Evolutionary conservation across 2,888 invertebrate species (phyloP), one percentile per base, ranked within the genome.

Genomic region (Gymnocheta viridis): DNA sequence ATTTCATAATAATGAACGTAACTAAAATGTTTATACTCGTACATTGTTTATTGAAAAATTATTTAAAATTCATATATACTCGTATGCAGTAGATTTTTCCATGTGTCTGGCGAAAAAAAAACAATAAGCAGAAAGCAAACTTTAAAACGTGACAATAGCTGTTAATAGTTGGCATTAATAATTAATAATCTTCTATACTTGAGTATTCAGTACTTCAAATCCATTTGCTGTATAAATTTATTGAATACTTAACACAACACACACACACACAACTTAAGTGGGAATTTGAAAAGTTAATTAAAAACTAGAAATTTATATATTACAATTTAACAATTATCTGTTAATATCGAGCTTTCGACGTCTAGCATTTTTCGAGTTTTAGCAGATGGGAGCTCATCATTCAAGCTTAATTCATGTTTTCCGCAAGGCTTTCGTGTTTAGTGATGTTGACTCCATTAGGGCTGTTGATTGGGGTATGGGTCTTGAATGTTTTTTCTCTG

Each of bases 131-230:
- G 1, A 67, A 67, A 77, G 41, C 24, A 38, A 58, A 67, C 35
- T 62, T 24, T 1, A 67, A 38, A 70, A 77, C 76, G 76, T 76
- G 81, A 81, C 76, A 76, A 69, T 56, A 47, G 54, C 62, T 54
- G 64, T 47, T 60, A 76, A 82, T 54, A 69, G 41, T 27, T 44
- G 27, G 5, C 14, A 64, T 72, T 56, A 38, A 35, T 72, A 19
- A 56, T 47, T 66, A 79, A 72, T 58, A 22, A 72, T 72, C 56
- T 27, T 35, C 27, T 9, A 47, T 19, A 56, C 24, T 72, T 64
- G 10, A 60, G 24, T 58, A 35, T 19, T 70, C 24, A 70, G 70
- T 69, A 54, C 44, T 35, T 56, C 27, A 47, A 76, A 64, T 76
- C 56, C 58, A 70, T 35, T 56, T 47, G 22, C 49, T 38, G 70